These are phyloP conservation scores for Polypedilum pembai DNA, from an alignment of 1,140 invertebrate genomes.

Conservation along the genomic window DNA sequence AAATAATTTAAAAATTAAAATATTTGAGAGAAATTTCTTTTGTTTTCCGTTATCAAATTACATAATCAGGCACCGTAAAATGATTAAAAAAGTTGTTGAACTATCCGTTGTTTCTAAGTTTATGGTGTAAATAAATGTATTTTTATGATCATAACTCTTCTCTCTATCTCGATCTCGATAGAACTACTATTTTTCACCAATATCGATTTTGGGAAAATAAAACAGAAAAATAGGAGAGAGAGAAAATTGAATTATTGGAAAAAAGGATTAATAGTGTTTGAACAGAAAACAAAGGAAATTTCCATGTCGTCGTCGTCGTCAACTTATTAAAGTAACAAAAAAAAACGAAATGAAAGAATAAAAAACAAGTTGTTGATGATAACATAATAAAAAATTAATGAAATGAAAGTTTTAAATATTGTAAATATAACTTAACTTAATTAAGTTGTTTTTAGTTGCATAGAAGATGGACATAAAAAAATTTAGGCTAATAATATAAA, in stretches of 20 bases:
- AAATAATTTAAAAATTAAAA: background rate
- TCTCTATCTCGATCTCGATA: no score
- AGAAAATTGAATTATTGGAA: background rate
- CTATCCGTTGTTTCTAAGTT: background rate
- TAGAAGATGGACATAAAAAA: slow-evolving; percentile 12
- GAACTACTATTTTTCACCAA: no score
- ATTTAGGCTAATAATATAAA: background rate
- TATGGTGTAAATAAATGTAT: background rate
- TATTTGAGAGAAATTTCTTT: background rate
- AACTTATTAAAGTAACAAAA: background rate
- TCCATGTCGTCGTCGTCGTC: background rate
- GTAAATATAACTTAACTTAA: slow-evolving; percentile 14
- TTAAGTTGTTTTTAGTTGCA: slow-evolving; percentile 18
- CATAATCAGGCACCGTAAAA: background rate
- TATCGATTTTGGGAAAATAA: no score
- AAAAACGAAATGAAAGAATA: background rate
- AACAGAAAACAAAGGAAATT: slow-evolving; percentile 3
- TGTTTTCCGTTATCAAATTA: background rate
- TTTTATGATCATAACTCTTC: background rate
- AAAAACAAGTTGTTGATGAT: background rate
- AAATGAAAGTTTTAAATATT: slow-evolving; percentile 1
- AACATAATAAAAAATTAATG: background rate
- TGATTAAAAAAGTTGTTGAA: background rate
- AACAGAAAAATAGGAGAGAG: no score
- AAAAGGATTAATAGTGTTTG: background rate